Percentiles rank a stretch among this genome's conserved stretches.
Evolutionary conservation across 2,797 vertebrate species (phyloP).

Genomic region (Pseudochirops cupreus): DNA sequence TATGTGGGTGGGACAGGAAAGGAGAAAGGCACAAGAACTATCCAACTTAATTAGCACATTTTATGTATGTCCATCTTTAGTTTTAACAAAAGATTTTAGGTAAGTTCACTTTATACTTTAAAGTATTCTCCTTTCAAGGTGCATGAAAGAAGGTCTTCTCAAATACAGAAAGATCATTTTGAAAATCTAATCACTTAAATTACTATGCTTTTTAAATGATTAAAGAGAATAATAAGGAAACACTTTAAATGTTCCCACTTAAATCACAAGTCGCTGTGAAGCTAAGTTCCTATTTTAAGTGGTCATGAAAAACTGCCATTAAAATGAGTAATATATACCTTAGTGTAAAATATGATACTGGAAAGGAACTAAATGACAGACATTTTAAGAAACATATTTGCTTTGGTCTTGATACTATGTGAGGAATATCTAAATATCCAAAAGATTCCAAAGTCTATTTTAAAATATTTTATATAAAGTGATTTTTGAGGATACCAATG

Average conservation of each 20-base stretch:
- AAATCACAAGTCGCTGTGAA: constrained; percentile 54
- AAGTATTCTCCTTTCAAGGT: background rate
- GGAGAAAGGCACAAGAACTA: constrained; percentile 9
- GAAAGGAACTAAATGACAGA: constrained; percentile 15
- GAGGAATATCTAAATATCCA: constrained; percentile 48
- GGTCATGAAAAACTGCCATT: constrained; percentile 52
- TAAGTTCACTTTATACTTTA: background rate
- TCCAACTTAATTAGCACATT: constrained; percentile 34
- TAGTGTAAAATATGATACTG: constrained; percentile 9
- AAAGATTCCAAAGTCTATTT: constrained; percentile 55
- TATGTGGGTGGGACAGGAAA: background rate
- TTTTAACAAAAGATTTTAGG: constrained; percentile 6
- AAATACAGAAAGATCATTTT: constrained; percentile 38
- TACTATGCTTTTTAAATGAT: constrained; percentile 3
- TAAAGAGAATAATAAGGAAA: constrained; percentile 21
- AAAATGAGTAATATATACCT: constrained; percentile 50
- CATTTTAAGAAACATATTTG: constrained; percentile 42
- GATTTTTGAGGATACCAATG: constrained; percentile 77
- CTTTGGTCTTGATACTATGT: constrained; percentile 8
- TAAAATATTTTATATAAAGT: constrained; percentile 55
- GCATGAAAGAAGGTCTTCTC: constrained; percentile 18
- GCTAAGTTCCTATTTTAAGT: constrained; percentile 17
- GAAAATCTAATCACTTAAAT: constrained; percentile 21
- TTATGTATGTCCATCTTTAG: background rate
- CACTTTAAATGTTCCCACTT: constrained; percentile 35